Evolutionary conservation across 1,140 invertebrate species (phyloP).

Genomic region (Stenopsyche tienmushanensis): DNA sequence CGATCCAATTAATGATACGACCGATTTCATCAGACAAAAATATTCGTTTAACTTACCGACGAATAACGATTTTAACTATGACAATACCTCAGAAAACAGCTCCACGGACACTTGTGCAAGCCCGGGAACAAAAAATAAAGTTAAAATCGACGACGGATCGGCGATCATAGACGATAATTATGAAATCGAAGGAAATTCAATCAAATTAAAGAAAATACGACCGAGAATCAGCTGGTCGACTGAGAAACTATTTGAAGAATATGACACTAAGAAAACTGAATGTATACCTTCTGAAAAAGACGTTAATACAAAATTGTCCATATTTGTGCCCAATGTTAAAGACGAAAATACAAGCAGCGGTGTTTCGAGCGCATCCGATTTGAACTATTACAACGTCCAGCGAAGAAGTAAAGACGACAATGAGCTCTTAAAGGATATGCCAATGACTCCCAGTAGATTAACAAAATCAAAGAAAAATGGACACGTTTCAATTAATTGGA

Average conservation of each 20-base stretch:
- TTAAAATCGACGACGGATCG: constrained; percentile 42
- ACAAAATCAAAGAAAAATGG: constrained; percentile 5
- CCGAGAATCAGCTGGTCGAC: not conserved
- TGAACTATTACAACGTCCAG: not conserved
- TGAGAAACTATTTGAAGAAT: constrained; percentile 9
- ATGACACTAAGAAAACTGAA: not conserved
- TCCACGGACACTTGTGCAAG: constrained; percentile 56
- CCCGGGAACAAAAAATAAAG: constrained; percentile 56
- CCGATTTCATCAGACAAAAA: not conserved
- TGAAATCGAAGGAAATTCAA: constrained; percentile 21
- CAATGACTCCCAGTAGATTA: not conserved
- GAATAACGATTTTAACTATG: constrained; percentile 41
- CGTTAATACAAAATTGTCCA: constrained; percentile 13
- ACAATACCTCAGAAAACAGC: constrained; percentile 54
- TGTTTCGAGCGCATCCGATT: constrained; percentile 39
- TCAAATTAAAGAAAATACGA: constrained; percentile 32
- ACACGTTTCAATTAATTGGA: not conserved
- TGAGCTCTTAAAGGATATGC: not conserved
- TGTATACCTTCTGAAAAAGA: constrained; percentile 14
- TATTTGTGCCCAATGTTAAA: constrained; percentile 30
- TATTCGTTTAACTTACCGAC: constrained; percentile 19
- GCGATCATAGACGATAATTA: constrained; percentile 4
- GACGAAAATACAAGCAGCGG: constrained; percentile 40
- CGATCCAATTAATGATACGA: constrained; percentile 26
- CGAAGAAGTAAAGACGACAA: not conserved